Evolutionary conservation across 1,140 invertebrate species (phyloP).

Genomic region (Chymomyza costata): DNA sequence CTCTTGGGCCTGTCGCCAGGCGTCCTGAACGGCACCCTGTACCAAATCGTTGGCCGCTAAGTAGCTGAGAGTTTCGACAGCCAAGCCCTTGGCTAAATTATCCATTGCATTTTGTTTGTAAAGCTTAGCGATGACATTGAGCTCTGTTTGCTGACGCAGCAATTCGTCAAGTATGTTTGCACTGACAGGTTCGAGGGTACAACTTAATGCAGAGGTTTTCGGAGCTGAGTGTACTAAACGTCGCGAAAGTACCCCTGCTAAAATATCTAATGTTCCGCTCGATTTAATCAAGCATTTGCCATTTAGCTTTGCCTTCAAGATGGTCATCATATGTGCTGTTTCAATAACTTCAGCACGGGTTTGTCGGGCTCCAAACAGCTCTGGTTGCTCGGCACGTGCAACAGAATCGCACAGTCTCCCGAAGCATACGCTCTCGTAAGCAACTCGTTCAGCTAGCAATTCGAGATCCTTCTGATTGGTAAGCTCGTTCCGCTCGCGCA

Average conservation of each 20-base stretch:
- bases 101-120: constrained; percentile 83
- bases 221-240: constrained; percentile 26
- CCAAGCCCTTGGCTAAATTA: constrained; percentile 81
- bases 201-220: constrained; percentile 4
- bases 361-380: constrained; percentile 30
- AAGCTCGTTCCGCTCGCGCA: constrained; percentile 80
- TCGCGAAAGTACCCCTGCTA: constrained; percentile 40
- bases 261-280: constrained; percentile 36
- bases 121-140: constrained; percentile 78
- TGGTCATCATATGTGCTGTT: constrained; percentile 84
- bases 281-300: constrained; percentile 69
- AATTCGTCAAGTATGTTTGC: constrained; percentile 77
- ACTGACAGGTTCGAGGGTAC: constrained; percentile 46
- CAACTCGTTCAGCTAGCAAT: constrained; percentile 84
- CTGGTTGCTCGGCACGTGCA: constrained; percentile 33
- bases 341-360: constrained; percentile 78
- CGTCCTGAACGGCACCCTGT: constrained; percentile 79
- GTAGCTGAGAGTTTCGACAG: constrained; percentile 80
- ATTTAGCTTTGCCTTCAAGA: constrained; percentile 80
- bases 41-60: constrained; percentile 47
- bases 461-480: constrained; percentile 81
- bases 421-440: constrained; percentile 80
- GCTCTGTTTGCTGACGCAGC: constrained; percentile 78
- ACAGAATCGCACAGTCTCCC: constrained; percentile 39
- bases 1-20: constrained; percentile 82